A percentile compares a stretch with the other conserved stretches of the same genome.
Conservation (phyloP, 1,140 invertebrate species). For the Cataglyphis hispanica region DNA sequence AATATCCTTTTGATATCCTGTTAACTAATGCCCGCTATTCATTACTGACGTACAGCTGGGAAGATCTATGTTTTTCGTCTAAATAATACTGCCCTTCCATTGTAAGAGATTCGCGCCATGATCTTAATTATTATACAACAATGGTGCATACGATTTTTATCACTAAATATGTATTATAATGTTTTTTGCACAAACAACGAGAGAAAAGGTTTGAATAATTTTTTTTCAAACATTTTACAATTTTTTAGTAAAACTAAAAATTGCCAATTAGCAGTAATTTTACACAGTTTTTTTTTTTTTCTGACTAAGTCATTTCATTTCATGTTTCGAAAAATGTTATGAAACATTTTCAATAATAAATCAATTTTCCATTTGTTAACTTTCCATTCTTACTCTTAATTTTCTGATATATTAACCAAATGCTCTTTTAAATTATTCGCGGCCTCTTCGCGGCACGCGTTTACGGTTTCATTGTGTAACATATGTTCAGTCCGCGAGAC, state of each 20-base stretch:
- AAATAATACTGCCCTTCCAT: slow-evolving; percentile 56
- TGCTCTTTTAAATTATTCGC: not conserved
- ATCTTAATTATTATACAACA: slow-evolving; percentile 43
- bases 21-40: slow-evolving; percentile 87
- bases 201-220: not conserved
- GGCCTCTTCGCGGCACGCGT: not conserved
- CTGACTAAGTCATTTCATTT: not conserved
- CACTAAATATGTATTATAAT: not conserved
- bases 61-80: slow-evolving; percentile 72
- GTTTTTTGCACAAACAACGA: not conserved
- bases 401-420: not conserved
- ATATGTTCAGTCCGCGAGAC: slow-evolving; percentile 33
- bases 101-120: slow-evolving; percentile 51
- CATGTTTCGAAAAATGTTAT: not conserved
- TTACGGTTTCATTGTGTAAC: slow-evolving; percentile 43
- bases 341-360: not conserved
- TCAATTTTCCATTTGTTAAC: too few relatives aligned
- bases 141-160: not conserved
- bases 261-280: not conserved
- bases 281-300: not conserved
- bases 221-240: not conserved
- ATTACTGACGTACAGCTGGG: slow-evolving; percentile 81
- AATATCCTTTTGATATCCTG: slow-evolving; percentile 87
- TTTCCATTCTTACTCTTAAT: not conserved
- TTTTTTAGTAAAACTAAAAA: not conserved